Base-by-base conservation (phyloP, 2,113 vertebrate genomes). In the Sinosuthora webbiana region DNA sequence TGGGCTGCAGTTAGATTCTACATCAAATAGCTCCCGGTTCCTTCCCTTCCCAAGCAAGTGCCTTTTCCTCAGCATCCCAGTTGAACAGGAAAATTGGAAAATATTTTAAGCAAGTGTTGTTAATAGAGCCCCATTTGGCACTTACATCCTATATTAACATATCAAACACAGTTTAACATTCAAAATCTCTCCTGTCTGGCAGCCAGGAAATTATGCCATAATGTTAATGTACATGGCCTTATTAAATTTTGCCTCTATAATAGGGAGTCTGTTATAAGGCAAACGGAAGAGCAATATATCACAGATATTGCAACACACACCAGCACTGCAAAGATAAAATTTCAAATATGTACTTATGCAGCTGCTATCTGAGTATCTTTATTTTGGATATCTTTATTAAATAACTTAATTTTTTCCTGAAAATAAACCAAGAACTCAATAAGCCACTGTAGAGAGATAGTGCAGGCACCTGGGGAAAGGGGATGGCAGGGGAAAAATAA, bases 191-290 rank as follows among this genome's bases (percentile, higher is more conserved):
- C 47, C 95, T 90, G 79, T 94, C 88, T 97, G 83, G 85, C 90
- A 94, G 75, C 65, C 88, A 90, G 92, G 69, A 97, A 97, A 92
- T 93, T 81, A 93, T 95, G 60, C 79, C 73, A 71, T 94, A 96
- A 94, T 89, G 80, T 96, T 96, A 96, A 97, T 92, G 86, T 60
- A 92, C 88, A 86, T 83, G 76, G 56, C 89, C 75, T 95, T 95
- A 96, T 95, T 96, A 96, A 96, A 94, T 96, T 94, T 88, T 95
- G 87, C 77, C 69, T 94, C 52, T 89, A 17, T 81, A 95, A 92
- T 71, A 92, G 90, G 69, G 80, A 95, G 84, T 75, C 60, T 94
- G 83, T 92, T 95, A 59, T 50, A 90, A 95, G 56, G 65, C 89
- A 93, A 81, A 87, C 70, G 53, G 86, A 92, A 71, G 44, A 64